phyloP scores from a whole-genome alignment of 2,113 vertebrate species.

The Sialia sialis region DNA sequence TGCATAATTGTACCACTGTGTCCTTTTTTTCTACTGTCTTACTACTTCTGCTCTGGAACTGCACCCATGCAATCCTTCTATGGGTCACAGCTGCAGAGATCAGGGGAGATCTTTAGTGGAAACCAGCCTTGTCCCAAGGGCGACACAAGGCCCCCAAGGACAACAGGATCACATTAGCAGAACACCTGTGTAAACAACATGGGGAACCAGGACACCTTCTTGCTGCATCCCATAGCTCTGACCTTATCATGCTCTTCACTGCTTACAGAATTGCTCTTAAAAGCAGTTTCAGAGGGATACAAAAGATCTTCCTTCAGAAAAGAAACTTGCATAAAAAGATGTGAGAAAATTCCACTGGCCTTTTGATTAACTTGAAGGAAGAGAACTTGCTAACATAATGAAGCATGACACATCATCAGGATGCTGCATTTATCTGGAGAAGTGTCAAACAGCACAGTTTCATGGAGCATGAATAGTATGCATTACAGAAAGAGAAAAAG shows the following conservation, averaged over 20 bases:
- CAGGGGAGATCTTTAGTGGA: background rate
- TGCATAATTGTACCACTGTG: background rate
- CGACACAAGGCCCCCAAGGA: background rate
- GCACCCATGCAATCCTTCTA: background rate
- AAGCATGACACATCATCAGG: background rate
- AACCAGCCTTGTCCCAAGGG: background rate
- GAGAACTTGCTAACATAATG: background rate
- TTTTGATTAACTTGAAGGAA: background rate
- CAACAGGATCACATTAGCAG: background rate
- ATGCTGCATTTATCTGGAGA: background rate
- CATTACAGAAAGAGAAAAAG: background rate
- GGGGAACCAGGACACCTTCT: background rate
- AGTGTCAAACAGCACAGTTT: background rate
- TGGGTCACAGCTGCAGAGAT: background rate
- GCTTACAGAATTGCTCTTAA: background rate
- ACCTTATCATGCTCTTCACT: background rate
- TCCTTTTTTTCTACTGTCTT: accelerated
- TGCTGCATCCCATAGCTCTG: background rate
- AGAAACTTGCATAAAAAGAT: background rate
- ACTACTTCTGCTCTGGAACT: background rate
- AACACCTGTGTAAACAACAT: background rate
- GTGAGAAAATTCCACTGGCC: background rate
- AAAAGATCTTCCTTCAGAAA: background rate
- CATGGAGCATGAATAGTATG: background rate
- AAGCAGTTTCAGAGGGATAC: background rate